A percentile compares a stretch with the other conserved stretches of the same genome.
phyloP scores from a whole-genome alignment of 2,888 invertebrate genomes.

The Folsomia candida region DNA sequence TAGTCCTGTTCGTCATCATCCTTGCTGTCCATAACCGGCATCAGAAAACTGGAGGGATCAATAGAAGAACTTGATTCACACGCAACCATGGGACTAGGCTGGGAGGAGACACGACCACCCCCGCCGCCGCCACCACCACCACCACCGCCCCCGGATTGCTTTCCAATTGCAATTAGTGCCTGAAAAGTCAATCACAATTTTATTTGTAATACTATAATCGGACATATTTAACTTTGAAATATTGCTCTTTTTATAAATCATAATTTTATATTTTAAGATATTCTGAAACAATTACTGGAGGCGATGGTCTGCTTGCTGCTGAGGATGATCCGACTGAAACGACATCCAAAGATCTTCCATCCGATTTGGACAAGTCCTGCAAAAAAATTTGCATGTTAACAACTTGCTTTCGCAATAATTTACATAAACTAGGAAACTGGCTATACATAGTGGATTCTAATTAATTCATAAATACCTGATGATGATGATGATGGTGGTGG shows the following conservation, averaged over 20 bases:
- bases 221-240: too few relatives aligned
- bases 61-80: conserved; percentile 37
- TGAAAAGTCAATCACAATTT: conserved; percentile 9
- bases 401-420: too few relatives aligned
- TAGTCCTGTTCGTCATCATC: conserved; percentile 41
- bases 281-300: conserved; percentile 41
- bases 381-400: too few relatives aligned
- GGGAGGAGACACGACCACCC: conserved; percentile 34
- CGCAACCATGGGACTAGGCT: conserved; percentile 48
- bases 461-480: background rate
- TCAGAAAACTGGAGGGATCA: conserved; percentile 43
- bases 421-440: too few relatives aligned
- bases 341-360: conserved; percentile 26
- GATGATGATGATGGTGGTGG: conserved; percentile 30
- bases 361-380: conserved; percentile 19
- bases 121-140: conserved; percentile 24
- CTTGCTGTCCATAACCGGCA: conserved; percentile 47
- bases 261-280: background rate
- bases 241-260: too few relatives aligned
- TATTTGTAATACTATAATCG: too few relatives aligned
- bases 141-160: background rate
- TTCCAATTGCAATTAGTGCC: conserved; percentile 38
- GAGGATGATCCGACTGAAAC: conserved; percentile 41
- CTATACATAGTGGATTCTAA: too few relatives aligned
- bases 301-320: conserved; percentile 48